Base-by-base conservation (phyloP, 2,797 vertebrate genomes). In the Astyanax mexicanus region DNA sequence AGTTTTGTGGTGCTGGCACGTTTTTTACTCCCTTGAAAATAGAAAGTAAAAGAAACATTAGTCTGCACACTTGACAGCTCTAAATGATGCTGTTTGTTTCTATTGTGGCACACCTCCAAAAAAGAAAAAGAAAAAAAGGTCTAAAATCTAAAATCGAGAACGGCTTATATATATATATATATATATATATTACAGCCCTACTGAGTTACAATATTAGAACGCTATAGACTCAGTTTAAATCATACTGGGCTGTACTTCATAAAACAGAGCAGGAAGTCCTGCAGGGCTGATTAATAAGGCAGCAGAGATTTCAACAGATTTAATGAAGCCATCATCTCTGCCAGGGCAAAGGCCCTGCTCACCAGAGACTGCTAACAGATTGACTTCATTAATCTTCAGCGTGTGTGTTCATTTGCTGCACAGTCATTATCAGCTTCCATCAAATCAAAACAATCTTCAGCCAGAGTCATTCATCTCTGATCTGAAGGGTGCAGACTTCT, bases 301-400 rank as follows among this genome's bases (percentile, higher is more conserved):
- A 32, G 42, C 38, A 42, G 42, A 27, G 42, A 69, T 52, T 74
- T 61, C 54, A 44, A 35, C 51, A 69, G 19, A 54, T 12, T 62
- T 42, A 55, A 73, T 62, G 65, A 73, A 74, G 25, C 38, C 64
- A 45, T 51, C 25, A 11, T n/a, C 38, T 12, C 55, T 73, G 55
- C 13, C 37, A 45, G 66, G 51, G 12, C 40, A 58, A 71, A 66
- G n/a, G 66, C 29, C 47, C 61, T 49, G 21, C 32, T 65, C 51
- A 62, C 21, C 32, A 55, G 12, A 1, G 23, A 23, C 35, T 64
- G 21, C 17, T 1, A 13, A 42, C 38, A 44, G 11, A 25, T 15
- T 64, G 61, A 25, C 8, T 44, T 44, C 19, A 64, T 62, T 40
- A 62, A 42, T 74, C 45, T 74, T 32, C 4, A 11, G 23, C n/a